phyloP scores from a whole-genome alignment of 2,113 vertebrate genomes.

The Arvicanthis niloticus region DNA sequence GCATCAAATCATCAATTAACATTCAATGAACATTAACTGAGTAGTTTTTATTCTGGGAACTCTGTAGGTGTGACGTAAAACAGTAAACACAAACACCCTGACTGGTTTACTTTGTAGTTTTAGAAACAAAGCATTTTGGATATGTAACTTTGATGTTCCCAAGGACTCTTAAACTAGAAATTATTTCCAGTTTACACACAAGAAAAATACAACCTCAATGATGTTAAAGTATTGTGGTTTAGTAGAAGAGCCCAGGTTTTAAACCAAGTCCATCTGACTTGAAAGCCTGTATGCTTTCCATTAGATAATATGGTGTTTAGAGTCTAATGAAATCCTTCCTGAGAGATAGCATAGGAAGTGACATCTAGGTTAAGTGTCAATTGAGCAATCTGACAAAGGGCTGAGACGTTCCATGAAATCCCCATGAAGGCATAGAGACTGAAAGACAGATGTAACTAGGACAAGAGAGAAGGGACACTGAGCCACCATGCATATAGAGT shows the following conservation, averaged over 20 bases:
- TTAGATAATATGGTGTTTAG: not conserved
- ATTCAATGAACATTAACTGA: not conserved
- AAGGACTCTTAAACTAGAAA: slow-evolving; percentile 2
- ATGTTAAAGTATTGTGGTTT: not conserved
- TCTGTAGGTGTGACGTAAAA: not conserved
- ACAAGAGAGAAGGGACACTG: not conserved
- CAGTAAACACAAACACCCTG: not conserved
- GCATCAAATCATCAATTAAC: not conserved
- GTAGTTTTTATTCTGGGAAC: not conserved
- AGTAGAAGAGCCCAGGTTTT: slow-evolving; percentile 13
- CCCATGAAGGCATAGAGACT: not conserved
- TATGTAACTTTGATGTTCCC: not conserved
- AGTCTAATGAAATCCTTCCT: not conserved
- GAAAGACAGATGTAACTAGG: not conserved
- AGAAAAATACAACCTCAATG: slow-evolving; percentile 33
- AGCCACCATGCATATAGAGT: not conserved
- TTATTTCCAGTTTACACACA: not conserved
- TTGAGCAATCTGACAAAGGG: not conserved
- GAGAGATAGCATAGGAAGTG: not conserved
- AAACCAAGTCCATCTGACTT: slow-evolving; percentile 22
- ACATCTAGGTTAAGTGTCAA: not conserved
- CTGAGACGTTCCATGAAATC: not conserved
- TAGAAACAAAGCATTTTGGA: not conserved
- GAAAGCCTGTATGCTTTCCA: not conserved
- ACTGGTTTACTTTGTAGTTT: not conserved